Evolutionary conservation across 1,140 invertebrate species (phyloP).

Genomic region (Neuroterus valhalla): DNA sequence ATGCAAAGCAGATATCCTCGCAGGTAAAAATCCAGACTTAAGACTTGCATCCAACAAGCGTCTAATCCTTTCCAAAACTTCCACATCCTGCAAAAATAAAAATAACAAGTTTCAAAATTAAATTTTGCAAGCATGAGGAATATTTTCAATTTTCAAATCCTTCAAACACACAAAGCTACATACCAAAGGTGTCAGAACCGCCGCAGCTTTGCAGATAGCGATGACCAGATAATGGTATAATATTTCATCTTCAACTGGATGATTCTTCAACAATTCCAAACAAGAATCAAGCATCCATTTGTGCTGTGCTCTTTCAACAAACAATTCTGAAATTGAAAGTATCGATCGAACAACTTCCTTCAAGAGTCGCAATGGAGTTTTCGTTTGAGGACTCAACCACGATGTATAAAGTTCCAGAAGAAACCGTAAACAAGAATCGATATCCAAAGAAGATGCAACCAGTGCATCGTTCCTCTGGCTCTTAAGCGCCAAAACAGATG

Average conservation of each 20-base stretch:
- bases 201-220: slow-evolving; percentile 82
- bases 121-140: slow-evolving; percentile 5
- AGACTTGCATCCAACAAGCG: slow-evolving; percentile 80
- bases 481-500: slow-evolving; percentile 59
- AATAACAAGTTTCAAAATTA: background rate
- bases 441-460: slow-evolving; percentile 80
- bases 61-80: slow-evolving; percentile 78
- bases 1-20: slow-evolving; percentile 82
- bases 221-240: slow-evolving; percentile 81
- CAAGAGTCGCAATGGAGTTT: slow-evolving; percentile 78
- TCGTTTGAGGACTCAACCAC: slow-evolving; percentile 79
- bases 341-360: slow-evolving; percentile 83
- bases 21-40: slow-evolving; percentile 80
- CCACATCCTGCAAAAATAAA: slow-evolving; percentile 71
- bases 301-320: slow-evolving; percentile 82
- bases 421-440: slow-evolving; percentile 91
- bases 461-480: slow-evolving; percentile 66
- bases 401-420: slow-evolving; percentile 87
- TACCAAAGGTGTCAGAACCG: slow-evolving; percentile 79
- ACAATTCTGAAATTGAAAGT: slow-evolving; percentile 83
- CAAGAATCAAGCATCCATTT: slow-evolving; percentile 84
- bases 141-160: slow-evolving; percentile 32
- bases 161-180: slow-evolving; percentile 41
- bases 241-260: slow-evolving; percentile 83
- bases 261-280: slow-evolving; percentile 78